Evolutionary conservation across 2,113 vertebrate genomes (phyloP).

Genomic region (Colaptes auratus): DNA sequence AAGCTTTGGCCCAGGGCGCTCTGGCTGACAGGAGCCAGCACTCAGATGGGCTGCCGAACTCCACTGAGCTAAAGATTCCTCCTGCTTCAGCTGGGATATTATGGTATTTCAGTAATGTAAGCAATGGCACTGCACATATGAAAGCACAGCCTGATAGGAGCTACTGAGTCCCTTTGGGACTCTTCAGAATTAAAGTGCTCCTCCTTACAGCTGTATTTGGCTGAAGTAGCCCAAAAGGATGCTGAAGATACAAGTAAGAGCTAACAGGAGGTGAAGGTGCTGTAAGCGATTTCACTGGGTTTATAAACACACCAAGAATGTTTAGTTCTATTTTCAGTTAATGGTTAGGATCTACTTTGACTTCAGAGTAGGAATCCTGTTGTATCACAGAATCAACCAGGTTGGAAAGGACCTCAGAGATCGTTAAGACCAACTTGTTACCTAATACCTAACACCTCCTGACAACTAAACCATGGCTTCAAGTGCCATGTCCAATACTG

Average conservation of each 20-base stretch:
- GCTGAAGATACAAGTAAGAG: background rate
- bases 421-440: too few species aligned
- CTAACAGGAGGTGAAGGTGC: background rate
- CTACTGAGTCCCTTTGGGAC: background rate
- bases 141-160: background rate
- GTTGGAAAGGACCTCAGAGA: too few species aligned
- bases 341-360: background rate
- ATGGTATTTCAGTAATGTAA: background rate
- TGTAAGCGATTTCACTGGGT: background rate
- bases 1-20: background rate
- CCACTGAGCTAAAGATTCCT: background rate
- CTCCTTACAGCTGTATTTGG: background rate
- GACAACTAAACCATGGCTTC: too few species aligned
- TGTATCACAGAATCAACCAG: too few species aligned
- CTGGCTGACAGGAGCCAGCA: background rate
- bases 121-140: fast-evolving
- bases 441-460: too few species aligned
- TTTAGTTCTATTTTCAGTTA: background rate
- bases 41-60: background rate
- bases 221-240: background rate
- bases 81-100: too few species aligned
- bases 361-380: background rate
- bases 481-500: too few species aligned
- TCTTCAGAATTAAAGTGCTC: background rate
- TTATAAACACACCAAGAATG: background rate